Base-by-base conservation (phyloP, 2,888 invertebrate genomes). In the Athalia rosae region DNA sequence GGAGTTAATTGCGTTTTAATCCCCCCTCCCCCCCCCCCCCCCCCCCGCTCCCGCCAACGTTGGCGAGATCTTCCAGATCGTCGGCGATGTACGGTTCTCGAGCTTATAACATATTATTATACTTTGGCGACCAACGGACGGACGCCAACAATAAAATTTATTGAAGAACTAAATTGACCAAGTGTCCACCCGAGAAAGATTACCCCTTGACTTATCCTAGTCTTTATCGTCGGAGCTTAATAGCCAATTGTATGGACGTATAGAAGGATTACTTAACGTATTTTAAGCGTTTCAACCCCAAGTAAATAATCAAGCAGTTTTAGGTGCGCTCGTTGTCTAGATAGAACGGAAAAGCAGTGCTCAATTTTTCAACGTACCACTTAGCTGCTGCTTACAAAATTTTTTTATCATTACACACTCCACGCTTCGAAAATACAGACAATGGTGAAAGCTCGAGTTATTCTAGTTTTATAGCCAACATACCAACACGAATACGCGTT, bases 261-360 rank as follows among this genome's bases (percentile, higher is more conserved):
- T 74, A 79, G 79, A 78, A 81, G 82, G 83, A 82, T 82, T 79
- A 79, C 61, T 79, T 82, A 80, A 81, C 83, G 81, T 79, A 9
- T 9, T 56, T 53, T 48, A n/a, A 9, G 53, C 53, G 8, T 7
- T 8, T 64, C 48, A 81, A 82, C 79, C 80, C 82, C 80, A 82
- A 85, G 85, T 85, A 85, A 86, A 85, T 85, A 85, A 86, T 81
- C 69, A 81, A 81, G 67, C 61, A 13, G 61, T 61, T 9, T 61
- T 7, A n/a, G 7, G 4, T 28, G 28, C 28, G 28, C 28, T 28
- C 28, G 28, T 28, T 28, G 28, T 28, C 28, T 28, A 28, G 28
- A 28, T 28, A 28, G 28, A 28, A 28, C 28, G 2, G 28, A 28
- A 28, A 28, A 28, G 28, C 28, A 28, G 28, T 2, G 28, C 28